A percentile compares a stretch with the other conserved stretches of the same genome.
phyloP scores from a whole-genome alignment of 2,113 vertebrate species.

The Tupaia chinensis region DNA sequence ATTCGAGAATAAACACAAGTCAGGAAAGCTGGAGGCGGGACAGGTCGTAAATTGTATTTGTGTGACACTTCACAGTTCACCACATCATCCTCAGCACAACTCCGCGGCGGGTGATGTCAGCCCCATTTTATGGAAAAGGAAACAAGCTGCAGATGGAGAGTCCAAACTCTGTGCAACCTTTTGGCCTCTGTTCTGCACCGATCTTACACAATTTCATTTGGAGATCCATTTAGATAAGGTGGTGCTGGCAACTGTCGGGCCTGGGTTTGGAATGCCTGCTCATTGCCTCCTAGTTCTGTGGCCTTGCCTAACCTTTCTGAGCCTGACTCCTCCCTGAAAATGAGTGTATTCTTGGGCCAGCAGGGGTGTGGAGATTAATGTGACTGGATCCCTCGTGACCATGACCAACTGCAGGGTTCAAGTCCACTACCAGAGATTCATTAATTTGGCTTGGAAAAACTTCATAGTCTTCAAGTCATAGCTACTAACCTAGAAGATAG shows the following conservation, averaged over 20 bases:
- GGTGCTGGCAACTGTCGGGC: neutral
- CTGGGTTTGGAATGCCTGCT: neutral
- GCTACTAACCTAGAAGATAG: neutral
- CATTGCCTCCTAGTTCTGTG: neutral
- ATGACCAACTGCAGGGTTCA: too few species aligned
- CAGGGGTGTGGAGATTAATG: too few species aligned
- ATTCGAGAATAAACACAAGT: neutral
- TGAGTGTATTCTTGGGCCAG: too few species aligned
- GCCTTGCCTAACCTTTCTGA: neutral
- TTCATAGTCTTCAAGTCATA: neutral
- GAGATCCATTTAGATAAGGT: neutral
- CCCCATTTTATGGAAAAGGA: neutral
- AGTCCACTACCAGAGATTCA: neutral
- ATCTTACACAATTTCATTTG: neutral
- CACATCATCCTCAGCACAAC: rapidly evolving
- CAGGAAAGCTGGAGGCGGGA: neutral
- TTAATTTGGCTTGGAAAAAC: neutral
- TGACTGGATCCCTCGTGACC: too few species aligned
- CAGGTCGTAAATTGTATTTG: neutral
- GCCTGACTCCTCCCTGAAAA: neutral
- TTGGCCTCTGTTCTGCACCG: neutral
- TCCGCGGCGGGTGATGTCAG: neutral
- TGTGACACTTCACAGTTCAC: too few species aligned
- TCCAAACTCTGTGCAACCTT: neutral
- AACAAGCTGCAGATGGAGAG: neutral